Conservation (phyloP, 2,888 invertebrate genomes). For the Eretmocerus hayati region DNA sequence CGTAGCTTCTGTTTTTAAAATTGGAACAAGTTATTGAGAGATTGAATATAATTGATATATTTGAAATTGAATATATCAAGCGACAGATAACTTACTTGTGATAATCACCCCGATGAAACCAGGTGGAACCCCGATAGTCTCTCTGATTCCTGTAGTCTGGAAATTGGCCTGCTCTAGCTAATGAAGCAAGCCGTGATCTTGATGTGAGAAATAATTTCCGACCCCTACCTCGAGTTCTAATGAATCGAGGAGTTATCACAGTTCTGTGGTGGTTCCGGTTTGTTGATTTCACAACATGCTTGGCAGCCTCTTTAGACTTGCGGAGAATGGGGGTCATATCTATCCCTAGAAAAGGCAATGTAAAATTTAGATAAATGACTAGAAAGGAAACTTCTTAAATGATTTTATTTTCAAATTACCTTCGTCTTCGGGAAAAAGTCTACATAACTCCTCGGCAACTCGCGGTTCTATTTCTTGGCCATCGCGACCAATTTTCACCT, state of each 20-base stretch:
- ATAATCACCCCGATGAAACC: constrained; percentile 43
- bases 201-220: constrained; percentile 60
- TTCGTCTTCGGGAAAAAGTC: constrained; percentile 89
- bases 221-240: constrained; percentile 42
- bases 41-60: constrained; percentile 1
- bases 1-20: constrained; percentile 47
- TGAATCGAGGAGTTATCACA: constrained; percentile 37
- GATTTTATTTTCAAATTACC: constrained; percentile 39
- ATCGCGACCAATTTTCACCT: constrained; percentile 98
- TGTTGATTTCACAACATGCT: constrained; percentile 53
- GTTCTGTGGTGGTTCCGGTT: constrained; percentile 40
- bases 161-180: constrained; percentile 39
- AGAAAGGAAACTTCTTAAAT: background rate
- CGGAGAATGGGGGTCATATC: constrained; percentile 83
- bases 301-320: constrained; percentile 77
- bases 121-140: constrained; percentile 38
- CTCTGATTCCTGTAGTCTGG: constrained; percentile 39
- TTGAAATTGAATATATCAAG: background rate
- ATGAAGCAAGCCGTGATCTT: constrained; percentile 55
- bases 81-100: constrained; percentile 33
- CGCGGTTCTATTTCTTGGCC: constrained; percentile 97
- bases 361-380: background rate
- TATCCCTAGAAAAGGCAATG: constrained; percentile 46
- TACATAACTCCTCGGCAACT: constrained; percentile 89
- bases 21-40: no score